A percentile compares a stretch with the other conserved stretches of the same genome.
These are phyloP conservation scores for Rhipidura dahli DNA, from an alignment of 2,113 vertebrate species.

Conservation along the genomic window DNA sequence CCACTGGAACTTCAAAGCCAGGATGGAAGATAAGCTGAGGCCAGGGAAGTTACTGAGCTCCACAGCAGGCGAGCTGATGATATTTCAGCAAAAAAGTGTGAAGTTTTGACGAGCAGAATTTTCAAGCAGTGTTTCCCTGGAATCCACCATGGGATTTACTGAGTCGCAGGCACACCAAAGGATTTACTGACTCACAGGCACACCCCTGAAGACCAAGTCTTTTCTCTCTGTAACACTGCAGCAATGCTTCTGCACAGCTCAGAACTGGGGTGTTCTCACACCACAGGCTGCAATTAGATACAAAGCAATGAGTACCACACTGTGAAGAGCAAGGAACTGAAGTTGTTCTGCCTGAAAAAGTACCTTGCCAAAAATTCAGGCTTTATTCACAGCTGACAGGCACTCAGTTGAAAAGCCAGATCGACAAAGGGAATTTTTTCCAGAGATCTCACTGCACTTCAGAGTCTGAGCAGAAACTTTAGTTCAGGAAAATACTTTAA, in stretches of 20 bases:
- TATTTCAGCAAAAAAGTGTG: neutral
- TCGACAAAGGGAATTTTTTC: neutral
- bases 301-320: neutral
- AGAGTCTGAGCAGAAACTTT: neutral
- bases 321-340: neutral
- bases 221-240: neutral
- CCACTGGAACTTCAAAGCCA: neutral
- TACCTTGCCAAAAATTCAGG: neutral
- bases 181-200: neutral
- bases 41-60: neutral
- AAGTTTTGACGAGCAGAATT: neutral
- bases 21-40: fast-evolving
- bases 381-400: neutral
- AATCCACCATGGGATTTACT: neutral
- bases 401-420: neutral
- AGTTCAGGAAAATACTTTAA: neutral
- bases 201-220: neutral
- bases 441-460: neutral
- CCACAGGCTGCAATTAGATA: neutral
- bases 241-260: neutral
- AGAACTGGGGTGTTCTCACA: neutral
- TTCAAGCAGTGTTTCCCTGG: neutral
- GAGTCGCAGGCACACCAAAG: neutral
- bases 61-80: neutral
- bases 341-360: neutral